Evolutionary conservation across 2,797 vertebrate genomes (phyloP).

Genomic region (Scyliorhinus canicula): DNA sequence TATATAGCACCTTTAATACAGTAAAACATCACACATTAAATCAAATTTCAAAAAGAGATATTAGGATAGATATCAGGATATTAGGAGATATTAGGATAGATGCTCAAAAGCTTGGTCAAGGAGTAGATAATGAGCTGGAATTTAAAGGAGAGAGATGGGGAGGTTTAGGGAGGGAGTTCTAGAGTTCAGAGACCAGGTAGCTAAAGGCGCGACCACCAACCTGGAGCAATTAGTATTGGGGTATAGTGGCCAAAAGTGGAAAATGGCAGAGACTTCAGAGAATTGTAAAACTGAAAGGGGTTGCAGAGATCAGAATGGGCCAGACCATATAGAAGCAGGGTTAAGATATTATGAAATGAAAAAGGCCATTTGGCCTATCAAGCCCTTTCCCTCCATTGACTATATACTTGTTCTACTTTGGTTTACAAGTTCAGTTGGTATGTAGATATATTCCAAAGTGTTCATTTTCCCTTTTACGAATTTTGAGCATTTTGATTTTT

Average conservation of each 20-base stretch:
- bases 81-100: background rate
- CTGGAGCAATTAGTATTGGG: background rate
- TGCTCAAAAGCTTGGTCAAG: background rate
- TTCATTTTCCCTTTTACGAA: background rate
- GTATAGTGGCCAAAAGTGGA: background rate
- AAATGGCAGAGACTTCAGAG: background rate
- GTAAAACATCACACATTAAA: background rate
- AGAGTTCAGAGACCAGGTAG: background rate
- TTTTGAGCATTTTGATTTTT: background rate
- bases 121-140: background rate
- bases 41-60: background rate
- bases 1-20: background rate
- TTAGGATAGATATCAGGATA: too few species aligned
- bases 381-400: background rate
- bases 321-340: background rate
- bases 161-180: background rate
- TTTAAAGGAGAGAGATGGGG: background rate
- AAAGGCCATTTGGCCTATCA: background rate
- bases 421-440: background rate
- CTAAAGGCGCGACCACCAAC: background rate
- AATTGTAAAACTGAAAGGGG: background rate
- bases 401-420: background rate
- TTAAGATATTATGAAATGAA: background rate
- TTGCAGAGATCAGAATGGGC: background rate
- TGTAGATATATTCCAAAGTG: background rate